These are phyloP conservation scores for Euproctis similis DNA, from an alignment of 2,888 invertebrate genomes.

Conservation along the genomic window DNA sequence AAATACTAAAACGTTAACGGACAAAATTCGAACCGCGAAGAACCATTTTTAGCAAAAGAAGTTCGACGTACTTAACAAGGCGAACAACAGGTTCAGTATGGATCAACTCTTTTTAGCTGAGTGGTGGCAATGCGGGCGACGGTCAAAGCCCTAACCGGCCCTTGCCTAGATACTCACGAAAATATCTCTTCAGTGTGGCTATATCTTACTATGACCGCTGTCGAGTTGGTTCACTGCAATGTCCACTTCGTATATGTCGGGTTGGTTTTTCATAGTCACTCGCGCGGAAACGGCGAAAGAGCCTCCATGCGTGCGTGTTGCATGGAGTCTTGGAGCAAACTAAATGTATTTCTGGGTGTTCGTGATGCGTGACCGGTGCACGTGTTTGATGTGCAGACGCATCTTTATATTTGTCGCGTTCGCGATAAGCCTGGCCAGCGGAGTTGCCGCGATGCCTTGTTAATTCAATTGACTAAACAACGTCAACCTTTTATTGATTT, in stretches of 20 bases:
- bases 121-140: constrained; percentile 28
- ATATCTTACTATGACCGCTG: constrained; percentile 22
- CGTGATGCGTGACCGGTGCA: constrained; percentile 67
- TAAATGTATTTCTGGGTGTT: constrained; percentile 64
- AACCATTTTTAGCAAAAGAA: constrained; percentile 37
- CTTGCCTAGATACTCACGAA: constrained; percentile 47
- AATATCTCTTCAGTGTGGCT: constrained; percentile 44
- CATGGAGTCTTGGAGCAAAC: constrained; percentile 59
- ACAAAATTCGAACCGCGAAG: constrained; percentile 21
- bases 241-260: constrained; percentile 37
- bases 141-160: constrained; percentile 42
- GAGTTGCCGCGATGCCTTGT: too few species aligned
- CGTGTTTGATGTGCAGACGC: constrained; percentile 59
- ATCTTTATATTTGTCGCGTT: constrained; percentile 28
- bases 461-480: too few species aligned
- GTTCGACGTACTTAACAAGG: constrained; percentile 45
- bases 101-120: constrained; percentile 37
- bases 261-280: constrained; percentile 56
- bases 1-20: constrained; percentile 9
- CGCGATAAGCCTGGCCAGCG: too few species aligned
- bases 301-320: constrained; percentile 54
- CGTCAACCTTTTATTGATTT: too few species aligned
- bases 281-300: constrained; percentile 44
- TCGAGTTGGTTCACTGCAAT: constrained; percentile 34
- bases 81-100: constrained; percentile 55